phyloP scores from a whole-genome alignment of 2,113 vertebrate genomes.

The Callithrix jacchus region DNA sequence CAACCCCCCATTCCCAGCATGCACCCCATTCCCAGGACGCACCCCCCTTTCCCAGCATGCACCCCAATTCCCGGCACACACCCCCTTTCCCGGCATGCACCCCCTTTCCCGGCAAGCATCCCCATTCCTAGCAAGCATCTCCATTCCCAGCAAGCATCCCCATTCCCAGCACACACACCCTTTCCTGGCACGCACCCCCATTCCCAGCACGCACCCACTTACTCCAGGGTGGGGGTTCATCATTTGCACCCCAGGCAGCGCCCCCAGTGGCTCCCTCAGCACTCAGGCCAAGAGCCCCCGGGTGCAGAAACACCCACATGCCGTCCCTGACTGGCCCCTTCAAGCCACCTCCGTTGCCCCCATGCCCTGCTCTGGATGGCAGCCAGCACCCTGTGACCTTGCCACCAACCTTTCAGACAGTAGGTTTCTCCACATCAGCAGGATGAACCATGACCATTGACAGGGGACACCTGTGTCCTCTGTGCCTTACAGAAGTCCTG shows the following conservation, averaged over 20 bases:
- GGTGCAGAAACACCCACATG: neutral
- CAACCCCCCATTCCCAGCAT: too few species aligned
- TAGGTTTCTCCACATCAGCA: too few species aligned
- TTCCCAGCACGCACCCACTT: neutral
- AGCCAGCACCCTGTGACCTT: neutral
- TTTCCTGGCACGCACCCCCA: too few species aligned
- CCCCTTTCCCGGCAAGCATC: too few species aligned
- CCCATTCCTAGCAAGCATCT: too few species aligned
- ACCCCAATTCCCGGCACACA: too few species aligned
- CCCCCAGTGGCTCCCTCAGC: neutral
- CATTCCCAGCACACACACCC: too few species aligned
- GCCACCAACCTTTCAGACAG: fast-evolving
- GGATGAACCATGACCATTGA: fast-evolving
- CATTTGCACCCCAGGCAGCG: neutral
- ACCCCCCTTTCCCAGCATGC: too few species aligned
- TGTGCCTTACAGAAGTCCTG: neutral
- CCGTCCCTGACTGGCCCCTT: fast-evolving
- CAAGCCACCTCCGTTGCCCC: fast-evolving
- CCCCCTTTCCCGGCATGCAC: too few species aligned
- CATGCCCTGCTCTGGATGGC: fast-evolving
- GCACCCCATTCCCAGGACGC: too few species aligned
- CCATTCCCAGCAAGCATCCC: too few species aligned
- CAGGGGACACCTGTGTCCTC: neutral
- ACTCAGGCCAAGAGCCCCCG: neutral
- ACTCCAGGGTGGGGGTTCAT: fast-evolving